Evolutionary conservation across 2,797 vertebrate species (phyloP), one percentile per base, ranked within the genome.

Genomic region (Amphiprion clarkii): DNA sequence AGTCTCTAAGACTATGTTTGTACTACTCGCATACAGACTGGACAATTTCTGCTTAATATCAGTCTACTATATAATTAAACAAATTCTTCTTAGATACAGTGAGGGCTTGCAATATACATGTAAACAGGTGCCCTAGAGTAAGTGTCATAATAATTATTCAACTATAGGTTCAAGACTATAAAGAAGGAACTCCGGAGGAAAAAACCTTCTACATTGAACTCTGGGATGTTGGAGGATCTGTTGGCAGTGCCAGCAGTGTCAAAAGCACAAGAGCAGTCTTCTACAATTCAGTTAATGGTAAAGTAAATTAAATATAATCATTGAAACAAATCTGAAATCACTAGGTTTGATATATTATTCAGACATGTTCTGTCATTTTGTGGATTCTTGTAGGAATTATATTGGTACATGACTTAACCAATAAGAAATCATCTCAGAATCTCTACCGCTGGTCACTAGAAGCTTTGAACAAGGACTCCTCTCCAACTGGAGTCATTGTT

Each of bases 381-480:
- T 72, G n/a, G 3, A 40, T 87, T 58, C 48, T 83, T 52, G 76
- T 68, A 99, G 98, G 98, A 57, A 98, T 99, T 88, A 96, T 99
- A 93, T 94, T 99, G 91, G 98, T 99, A 2, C 98, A 99, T 11
- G 98, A 99, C 90, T 94, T 99, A 94, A 99, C 98, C 67, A 99
- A 99, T 91, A 99, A 99, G 89, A 99, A 99, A 85, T 99, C 98
- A 39, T 98, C 97, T 4, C 98, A 99, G 93, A 99, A 99, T 90
- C 95, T 99, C 64, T 97, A 97, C 88, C 96, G 98, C 33, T 99
- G 98, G 98, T 97, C 96, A 51, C 78, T 97, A 54, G 98, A 99
- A 93, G 97, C 96, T 51, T 92, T 99, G 81, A 99, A 97, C 92
- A 97, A 94, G 88, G 98, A 99, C 79, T 95, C 94, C 0, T 96